phyloP scores from a whole-genome alignment of 2,888 invertebrate species.

The Drosophila testacea region DNA sequence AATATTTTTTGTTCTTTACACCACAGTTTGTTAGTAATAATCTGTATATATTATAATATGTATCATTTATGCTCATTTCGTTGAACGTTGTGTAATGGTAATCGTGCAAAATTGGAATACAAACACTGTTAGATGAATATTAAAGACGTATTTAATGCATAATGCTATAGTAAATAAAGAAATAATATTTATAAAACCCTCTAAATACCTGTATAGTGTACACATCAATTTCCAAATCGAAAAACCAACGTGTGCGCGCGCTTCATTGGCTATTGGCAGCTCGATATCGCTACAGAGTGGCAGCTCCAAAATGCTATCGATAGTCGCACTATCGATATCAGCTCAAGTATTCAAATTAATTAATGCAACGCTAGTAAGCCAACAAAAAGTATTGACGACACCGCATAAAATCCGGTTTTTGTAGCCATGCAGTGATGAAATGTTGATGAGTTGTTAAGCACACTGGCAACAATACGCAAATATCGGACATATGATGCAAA shows the following conservation, averaged over 20 bases:
- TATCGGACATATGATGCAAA: slow-evolving; percentile 69
- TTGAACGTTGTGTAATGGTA: slow-evolving; percentile 65
- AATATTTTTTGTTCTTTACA: slow-evolving; percentile 44
- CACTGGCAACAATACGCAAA: slow-evolving; percentile 2
- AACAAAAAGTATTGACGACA: slow-evolving; percentile 44
- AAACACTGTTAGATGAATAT: slow-evolving; percentile 73
- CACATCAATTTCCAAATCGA: slow-evolving; percentile 2
- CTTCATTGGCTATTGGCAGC: background rate
- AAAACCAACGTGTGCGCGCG: background rate
- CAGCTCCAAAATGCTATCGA: slow-evolving; percentile 26
- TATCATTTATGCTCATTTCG: slow-evolving; percentile 61
- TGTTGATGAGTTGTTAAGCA: slow-evolving; percentile 7
- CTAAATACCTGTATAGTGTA: background rate
- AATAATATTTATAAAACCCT: slow-evolving; percentile 58
- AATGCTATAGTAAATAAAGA: slow-evolving; percentile 67
- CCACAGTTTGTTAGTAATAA: slow-evolving; percentile 52
- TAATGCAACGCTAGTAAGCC: slow-evolving; percentile 10
- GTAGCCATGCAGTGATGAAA: slow-evolving; percentile 49
- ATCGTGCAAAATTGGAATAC: slow-evolving; percentile 49
- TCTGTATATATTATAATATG: slow-evolving; percentile 66
- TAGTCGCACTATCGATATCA: slow-evolving; percentile 27
- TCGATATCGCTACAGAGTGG: background rate
- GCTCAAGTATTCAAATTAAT: slow-evolving; percentile 58
- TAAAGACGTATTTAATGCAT: slow-evolving; percentile 69
- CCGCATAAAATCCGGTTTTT: slow-evolving; percentile 57